Evolutionary conservation across 2,888 invertebrate genomes (phyloP), one percentile per base, ranked within the genome.

Genomic region (Buathra laborator): DNA sequence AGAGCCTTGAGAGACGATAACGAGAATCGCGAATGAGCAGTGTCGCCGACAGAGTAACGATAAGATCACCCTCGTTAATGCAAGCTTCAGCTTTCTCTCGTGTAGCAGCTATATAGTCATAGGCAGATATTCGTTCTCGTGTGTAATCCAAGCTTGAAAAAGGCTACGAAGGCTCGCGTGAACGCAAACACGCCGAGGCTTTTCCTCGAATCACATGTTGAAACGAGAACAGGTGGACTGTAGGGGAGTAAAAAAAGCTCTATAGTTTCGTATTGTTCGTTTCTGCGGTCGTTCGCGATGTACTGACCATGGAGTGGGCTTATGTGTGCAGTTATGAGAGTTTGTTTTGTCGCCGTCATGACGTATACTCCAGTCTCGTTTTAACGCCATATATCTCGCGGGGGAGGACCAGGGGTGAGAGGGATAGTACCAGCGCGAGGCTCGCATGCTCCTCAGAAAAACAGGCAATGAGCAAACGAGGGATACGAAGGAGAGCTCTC

Each of bases 41-140:
- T 29, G 66, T 64, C 76, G 76, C 51, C 66, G 66, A 66, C 76
- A 43, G 66, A 76, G 51, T 19, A 7, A 10, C 59, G 68, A 77
- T 77, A 82, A 71, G 37, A 71, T 77, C 77, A 66, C 59, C 14
- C 70, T 76, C 64, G 76, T 82, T 66, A 67, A 62, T 76, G 75
- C 51, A 32, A 29, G 32, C 37, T 37, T 37, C 37, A 19, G 53
- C 19, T 19, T 7, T 16, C 16, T 16, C 9, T 16, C 51, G 2
- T 37, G 37, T 37, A 37, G 5, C 2, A 9, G 5, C 29, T 62
- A 14, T 62, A 32, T 62, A 24, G 59, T 7, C 24, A 24, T 7
- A 37, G 59, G 29, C 29, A 14, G 14, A 32, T 37, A 62, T 29
- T 62, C 32, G 12, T 29, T 59, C 59, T 24, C 59, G 59, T 32